phyloP scores from a whole-genome alignment of 2,888 invertebrate species.

The Dicyrtoma fusca region DNA sequence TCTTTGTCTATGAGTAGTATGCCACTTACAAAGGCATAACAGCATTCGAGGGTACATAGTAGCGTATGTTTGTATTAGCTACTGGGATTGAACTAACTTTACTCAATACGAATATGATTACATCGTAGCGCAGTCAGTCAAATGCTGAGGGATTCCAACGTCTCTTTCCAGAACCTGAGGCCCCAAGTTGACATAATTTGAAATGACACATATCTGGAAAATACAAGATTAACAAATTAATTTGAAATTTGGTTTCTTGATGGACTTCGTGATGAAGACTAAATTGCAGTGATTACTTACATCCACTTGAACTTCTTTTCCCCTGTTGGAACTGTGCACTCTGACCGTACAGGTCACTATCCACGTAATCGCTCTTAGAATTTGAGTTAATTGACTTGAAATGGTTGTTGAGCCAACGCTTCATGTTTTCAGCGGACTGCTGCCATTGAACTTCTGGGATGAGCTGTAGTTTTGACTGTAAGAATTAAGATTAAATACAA shows the following conservation, averaged over 20 bases:
- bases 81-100: too few species aligned
- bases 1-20: too few species aligned
- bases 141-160: not conserved
- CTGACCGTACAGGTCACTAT: not conserved
- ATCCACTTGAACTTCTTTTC: conserved; percentile 20
- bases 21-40: too few species aligned
- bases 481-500: too few species aligned
- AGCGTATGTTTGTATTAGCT: too few species aligned
- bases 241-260: too few species aligned
- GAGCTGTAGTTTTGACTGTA: conserved; percentile 2
- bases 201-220: conserved; percentile 35
- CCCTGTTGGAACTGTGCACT: not conserved
- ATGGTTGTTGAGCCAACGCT: conserved; percentile 23
- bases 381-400: not conserved
- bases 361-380: not conserved
- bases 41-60: too few species aligned
- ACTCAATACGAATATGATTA: too few species aligned
- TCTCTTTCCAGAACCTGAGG: conserved; percentile 27
- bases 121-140: conserved; percentile 18
- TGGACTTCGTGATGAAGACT: too few species aligned
- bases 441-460: not conserved
- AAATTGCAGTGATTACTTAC: too few species aligned
- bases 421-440: conserved; percentile 3
- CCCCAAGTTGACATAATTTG: conserved; percentile 36
- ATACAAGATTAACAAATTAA: too few species aligned